phyloP scores from a whole-genome alignment of 2,113 vertebrate genomes.

The Sinocyclocheilus anophthalmus region DNA sequence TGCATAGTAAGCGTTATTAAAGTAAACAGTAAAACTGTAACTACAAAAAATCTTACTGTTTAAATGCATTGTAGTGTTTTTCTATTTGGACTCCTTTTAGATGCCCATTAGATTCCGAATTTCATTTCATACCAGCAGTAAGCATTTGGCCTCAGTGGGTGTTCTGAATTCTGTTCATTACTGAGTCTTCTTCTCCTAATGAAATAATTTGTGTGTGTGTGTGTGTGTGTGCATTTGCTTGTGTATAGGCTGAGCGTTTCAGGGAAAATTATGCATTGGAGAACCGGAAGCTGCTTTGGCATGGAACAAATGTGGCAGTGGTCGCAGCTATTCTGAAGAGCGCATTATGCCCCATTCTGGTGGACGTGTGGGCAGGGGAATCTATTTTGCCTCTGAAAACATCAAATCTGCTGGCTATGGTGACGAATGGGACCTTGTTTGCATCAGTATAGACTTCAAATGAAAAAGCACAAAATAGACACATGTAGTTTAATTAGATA shows the following conservation, averaged over 20 bases:
- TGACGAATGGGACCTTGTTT: constrained; percentile 64
- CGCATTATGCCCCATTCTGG: constrained; percentile 91
- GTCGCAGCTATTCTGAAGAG: constrained; percentile 86
- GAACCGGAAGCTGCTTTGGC: constrained; percentile 89
- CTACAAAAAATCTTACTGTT: not conserved
- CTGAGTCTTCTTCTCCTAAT: not conserved
- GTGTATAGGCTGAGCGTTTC: constrained; percentile 77
- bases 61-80: not conserved
- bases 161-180: not conserved
- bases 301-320: constrained; percentile 87
- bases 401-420: constrained; percentile 84
- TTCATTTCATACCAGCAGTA: not conserved
- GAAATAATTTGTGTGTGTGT: constrained; percentile 12
- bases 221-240: not conserved
- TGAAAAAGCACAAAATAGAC: not conserved
- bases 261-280: constrained; percentile 73
- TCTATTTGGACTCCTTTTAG: not conserved
- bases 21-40: not conserved
- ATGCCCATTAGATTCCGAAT: not conserved
- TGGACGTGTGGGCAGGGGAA: constrained; percentile 84
- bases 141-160: not conserved
- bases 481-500: not conserved
- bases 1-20: not conserved
- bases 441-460: not conserved
- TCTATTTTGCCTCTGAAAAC: constrained; percentile 93